phyloP scores from a whole-genome alignment of 2,797 vertebrate species.

The Phaenicophaeus curvirostris region DNA sequence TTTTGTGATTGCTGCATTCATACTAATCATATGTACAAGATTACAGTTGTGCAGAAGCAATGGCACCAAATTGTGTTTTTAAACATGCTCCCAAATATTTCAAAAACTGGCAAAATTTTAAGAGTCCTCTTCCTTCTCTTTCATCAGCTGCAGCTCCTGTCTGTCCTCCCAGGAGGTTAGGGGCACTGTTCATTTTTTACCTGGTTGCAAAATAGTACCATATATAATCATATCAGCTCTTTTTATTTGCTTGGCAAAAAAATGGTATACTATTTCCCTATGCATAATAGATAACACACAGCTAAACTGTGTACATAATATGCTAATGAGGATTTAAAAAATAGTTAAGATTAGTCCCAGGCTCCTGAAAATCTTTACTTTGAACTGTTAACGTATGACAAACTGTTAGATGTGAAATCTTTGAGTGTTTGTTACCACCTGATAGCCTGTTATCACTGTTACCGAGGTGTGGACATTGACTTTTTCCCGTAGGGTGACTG shows the following conservation, averaged over 20 bases:
- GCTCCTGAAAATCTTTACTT: slow-evolving; percentile 5
- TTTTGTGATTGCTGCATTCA: neutral
- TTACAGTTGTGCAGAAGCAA: neutral
- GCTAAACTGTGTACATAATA: neutral
- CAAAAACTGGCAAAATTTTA: neutral
- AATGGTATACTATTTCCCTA: neutral
- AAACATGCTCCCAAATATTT: neutral
- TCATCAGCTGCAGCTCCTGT: neutral
- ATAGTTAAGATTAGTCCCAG: neutral
- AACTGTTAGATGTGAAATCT: neutral
- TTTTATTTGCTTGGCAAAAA: neutral
- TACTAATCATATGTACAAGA: neutral
- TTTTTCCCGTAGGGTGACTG: neutral
- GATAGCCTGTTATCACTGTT: neutral
- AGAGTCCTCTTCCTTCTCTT: neutral
- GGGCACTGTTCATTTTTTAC: neutral
- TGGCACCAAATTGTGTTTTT: neutral
- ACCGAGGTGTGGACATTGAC: fast-evolving
- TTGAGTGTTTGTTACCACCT: neutral
- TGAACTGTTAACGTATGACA: neutral
- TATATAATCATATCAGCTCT: neutral
- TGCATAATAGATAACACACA: neutral
- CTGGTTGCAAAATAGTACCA: neutral
- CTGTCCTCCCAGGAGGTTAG: neutral
- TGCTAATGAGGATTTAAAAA: neutral